Base-by-base conservation (phyloP, 2,888 invertebrate species). In the Patella ulyssiponensis region DNA sequence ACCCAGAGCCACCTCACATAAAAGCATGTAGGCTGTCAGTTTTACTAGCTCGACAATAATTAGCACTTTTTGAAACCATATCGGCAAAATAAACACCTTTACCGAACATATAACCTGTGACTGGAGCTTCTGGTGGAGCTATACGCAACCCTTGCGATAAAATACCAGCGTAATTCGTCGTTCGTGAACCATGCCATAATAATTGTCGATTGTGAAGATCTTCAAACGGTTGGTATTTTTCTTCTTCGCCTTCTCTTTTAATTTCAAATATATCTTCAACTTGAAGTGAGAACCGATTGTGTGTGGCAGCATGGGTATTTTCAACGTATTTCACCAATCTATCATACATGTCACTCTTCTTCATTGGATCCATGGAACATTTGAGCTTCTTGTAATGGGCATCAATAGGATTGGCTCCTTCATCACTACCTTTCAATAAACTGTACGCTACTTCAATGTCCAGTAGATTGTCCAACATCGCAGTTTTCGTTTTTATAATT, bases 111-210 rank as follows among this genome's bases (percentile, higher is more conserved):
- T n/a, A n/a, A n/a, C n/a, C n/a, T n/a, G n/a, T n/a, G n/a, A n/a
- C n/a, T n/a, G n/a, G n/a, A n/a, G n/a, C n/a, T n/a, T n/a, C n/a
- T n/a, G n/a, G n/a, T 0, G 99, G 99, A 17, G 99, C 99, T 89
- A 99, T 99, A 86, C 98, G 94, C 77, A 99, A 94, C 90, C 96
- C 94, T 94, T 96, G 93, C 14, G 92, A 92, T 74, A 99, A 92
- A 89, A 99, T 99, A 81, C 99, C 99, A 51, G 95, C 98, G 92
- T 94, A 99, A 92, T 99, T 99, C 15, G 98, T 97, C 52, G 95
- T 93, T 74, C 99, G 94, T 0, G 98, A 98, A 73, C 99, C 99
- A 93, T 99, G 99, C 99, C 98, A 99, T 82, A 99, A 93, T 73
- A 99, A 93, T 87, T 95, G 95, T 69, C 95, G 94, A 91, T 98